Base-by-base conservation (phyloP, 1,140 invertebrate species). In the Harpegnathos saltator region DNA sequence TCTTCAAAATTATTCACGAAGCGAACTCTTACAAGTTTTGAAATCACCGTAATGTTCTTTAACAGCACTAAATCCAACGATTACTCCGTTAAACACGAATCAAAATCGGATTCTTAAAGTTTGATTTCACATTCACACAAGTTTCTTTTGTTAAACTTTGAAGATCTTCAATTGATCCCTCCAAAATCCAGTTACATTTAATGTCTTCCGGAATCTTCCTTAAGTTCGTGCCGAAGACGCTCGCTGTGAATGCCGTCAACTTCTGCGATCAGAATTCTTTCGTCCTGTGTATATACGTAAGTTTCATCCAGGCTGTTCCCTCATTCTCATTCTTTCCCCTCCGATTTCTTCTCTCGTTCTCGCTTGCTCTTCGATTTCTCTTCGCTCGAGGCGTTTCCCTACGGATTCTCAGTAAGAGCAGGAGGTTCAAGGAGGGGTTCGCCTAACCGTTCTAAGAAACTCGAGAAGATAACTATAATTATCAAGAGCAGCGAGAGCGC, bases 401-500 rank as follows among this genome's bases (percentile, higher is more conserved):
- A 84, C 87, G 86, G 72, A 75, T 93, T 92, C 92, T 87, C 66
- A 82, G 91, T 91, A 93, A 85, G 77, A 78, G 52, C 14, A 78
- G 17, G 33, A 66, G 33, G 66, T 88, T 90, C 74, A 86, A 89
- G 88, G 87, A 90, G 89, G 87, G 89, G 85, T 89, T 85, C 80
- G 81, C 89, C 88, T 91, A 92, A 92, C 85, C 80, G 68, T 92
- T 92, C 92, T 66, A 52, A 82, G 92, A 92, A 92, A 69, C 88
- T 92, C 89, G 78, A 80, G 75, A 86, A 89, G 90, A 92, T 92
- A 89, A 91, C 90, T 91, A 89, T 92, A 92, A 92, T 92, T 91
- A 91, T 74, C 85, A 84, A 52, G 52, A 68, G 62, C 65, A 66
- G 52, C 24, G 48, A 69, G 48, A 82, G 50, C 44, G 62, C 73